A percentile compares a stretch with the other conserved stretches of the same genome.
phyloP scores from a whole-genome alignment of 2,113 vertebrate species.

The Columba janthina region DNA sequence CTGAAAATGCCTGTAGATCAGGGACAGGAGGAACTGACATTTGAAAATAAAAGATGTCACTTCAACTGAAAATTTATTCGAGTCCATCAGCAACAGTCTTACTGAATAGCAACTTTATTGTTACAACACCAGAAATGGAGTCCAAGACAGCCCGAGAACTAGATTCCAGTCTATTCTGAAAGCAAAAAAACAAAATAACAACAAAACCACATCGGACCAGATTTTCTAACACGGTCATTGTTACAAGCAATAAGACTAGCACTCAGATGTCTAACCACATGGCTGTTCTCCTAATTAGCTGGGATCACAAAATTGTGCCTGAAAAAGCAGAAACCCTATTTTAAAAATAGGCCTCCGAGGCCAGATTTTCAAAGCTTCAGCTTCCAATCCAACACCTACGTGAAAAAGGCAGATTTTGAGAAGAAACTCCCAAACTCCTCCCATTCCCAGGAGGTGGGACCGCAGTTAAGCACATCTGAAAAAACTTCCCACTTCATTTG shows the following conservation, averaged over 20 bases:
- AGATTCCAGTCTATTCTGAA: conserved; percentile 59
- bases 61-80: conserved; percentile 56
- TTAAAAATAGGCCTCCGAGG: conserved; percentile 48
- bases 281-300: conserved; percentile 68
- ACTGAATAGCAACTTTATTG: conserved; percentile 48
- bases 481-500: background rate
- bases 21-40: conserved; percentile 6
- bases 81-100: conserved; percentile 55
- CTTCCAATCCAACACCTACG: conserved; percentile 58
- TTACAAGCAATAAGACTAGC: conserved; percentile 67
- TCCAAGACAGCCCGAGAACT: conserved; percentile 37
- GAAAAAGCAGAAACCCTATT: conserved; percentile 62
- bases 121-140: conserved; percentile 36
- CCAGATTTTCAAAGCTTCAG: conserved; percentile 56
- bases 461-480: conserved; percentile 9
- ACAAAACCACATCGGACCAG: conserved; percentile 58
- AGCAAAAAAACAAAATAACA: conserved; percentile 60
- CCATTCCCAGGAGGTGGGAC: conserved; percentile 21
- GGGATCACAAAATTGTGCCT: conserved; percentile 56
- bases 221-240: conserved; percentile 64
- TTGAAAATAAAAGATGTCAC: conserved; percentile 58
- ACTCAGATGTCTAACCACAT: conserved; percentile 72
- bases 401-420: conserved; percentile 58
- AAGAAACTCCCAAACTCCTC: conserved; percentile 41
- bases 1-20: background rate